Evolutionary conservation across 2,888 invertebrate genomes (phyloP).

Genomic region (Lithophane semibrunnea): DNA sequence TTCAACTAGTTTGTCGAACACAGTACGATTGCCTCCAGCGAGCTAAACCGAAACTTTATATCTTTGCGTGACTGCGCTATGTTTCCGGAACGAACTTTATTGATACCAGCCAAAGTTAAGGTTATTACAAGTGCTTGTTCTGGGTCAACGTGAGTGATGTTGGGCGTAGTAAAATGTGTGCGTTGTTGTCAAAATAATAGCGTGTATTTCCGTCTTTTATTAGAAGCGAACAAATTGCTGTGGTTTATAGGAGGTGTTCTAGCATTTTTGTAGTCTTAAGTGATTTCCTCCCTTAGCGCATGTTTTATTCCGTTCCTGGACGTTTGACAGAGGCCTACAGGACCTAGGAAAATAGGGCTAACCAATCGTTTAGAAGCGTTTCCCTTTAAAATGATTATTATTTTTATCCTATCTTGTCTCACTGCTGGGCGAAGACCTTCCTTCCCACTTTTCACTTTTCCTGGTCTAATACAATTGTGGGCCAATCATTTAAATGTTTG

Average conservation of each 20-base stretch:
- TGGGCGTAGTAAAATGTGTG: slow-evolving; percentile 7
- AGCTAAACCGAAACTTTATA: slow-evolving; percentile 38
- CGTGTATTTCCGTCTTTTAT: neutral
- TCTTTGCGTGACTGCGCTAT: slow-evolving; percentile 49
- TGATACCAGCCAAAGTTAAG: slow-evolving; percentile 48
- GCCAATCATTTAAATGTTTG: neutral
- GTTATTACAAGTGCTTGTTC: slow-evolving; percentile 35
- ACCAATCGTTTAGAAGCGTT: neutral
- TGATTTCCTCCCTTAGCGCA: neutral
- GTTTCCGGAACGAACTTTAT: slow-evolving; percentile 50
- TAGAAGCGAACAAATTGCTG: neutral
- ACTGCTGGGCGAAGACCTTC: neutral
- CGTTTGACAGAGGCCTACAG: neutral
- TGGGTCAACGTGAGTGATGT: slow-evolving; percentile 25
- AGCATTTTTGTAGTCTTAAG: neutral
- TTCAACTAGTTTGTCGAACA: slow-evolving; percentile 29
- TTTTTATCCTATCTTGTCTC: neutral
- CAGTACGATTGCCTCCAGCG: neutral
- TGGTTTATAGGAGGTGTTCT: neutral
- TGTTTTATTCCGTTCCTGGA: neutral
- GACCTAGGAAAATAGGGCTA: neutral
- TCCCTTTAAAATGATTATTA: neutral
- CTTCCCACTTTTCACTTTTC: neutral
- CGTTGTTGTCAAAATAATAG: slow-evolving; percentile 8
- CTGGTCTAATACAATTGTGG: no score